Conservation (phyloP, 2,113 vertebrate genomes). For the Tychaedon coryphoeus region DNA sequence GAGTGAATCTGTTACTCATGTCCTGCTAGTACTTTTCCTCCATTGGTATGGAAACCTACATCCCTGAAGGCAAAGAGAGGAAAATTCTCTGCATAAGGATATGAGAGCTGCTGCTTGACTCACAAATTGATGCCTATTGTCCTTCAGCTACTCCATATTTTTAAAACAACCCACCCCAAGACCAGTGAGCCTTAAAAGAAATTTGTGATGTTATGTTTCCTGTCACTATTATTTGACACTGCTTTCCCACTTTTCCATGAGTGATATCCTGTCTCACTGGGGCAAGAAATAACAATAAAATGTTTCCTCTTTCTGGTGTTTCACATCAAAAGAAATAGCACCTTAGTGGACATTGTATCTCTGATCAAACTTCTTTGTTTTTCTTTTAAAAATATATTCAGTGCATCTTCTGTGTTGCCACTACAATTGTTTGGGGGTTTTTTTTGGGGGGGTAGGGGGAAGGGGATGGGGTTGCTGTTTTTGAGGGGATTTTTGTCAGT, state of each 20-base stretch:
- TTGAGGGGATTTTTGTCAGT: accelerated
- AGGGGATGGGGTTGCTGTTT: background rate
- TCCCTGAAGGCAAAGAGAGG: background rate
- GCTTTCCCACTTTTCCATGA: background rate
- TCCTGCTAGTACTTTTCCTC: background rate
- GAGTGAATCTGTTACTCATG: background rate
- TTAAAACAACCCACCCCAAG: background rate
- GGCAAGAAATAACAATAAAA: background rate
- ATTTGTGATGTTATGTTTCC: background rate
- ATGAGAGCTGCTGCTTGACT: background rate
- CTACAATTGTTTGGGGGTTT: background rate
- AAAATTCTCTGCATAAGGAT: background rate
- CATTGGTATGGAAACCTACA: background rate
- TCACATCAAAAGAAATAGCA: background rate
- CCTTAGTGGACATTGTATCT: background rate
- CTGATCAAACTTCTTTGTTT: background rate
- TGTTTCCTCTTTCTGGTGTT: background rate
- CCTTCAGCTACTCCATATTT: accelerated
- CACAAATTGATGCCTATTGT: background rate
- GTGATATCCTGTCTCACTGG: background rate
- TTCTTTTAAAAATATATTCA: background rate
- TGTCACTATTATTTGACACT: background rate
- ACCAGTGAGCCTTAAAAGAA: background rate
- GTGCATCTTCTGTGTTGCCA: background rate
- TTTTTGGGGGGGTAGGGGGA: accelerated